Conservation (phyloP, 2,113 vertebrate genomes). For the Lepus europaeus region DNA sequence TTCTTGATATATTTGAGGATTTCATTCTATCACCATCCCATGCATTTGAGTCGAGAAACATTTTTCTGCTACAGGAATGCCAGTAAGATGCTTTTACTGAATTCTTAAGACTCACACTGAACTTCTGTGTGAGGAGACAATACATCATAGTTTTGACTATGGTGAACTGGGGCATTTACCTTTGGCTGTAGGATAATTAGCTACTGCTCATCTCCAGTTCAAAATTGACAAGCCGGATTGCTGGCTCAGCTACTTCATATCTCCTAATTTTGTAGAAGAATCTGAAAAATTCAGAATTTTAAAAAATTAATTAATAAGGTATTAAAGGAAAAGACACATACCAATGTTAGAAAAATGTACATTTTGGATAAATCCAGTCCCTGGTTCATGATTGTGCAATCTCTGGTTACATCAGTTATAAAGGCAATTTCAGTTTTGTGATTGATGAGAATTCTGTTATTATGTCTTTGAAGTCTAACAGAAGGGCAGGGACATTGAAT, state of each 20-base stretch:
- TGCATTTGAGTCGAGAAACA: not conserved
- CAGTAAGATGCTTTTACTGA: not conserved
- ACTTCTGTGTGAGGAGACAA: not conserved
- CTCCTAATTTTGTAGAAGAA: not conserved
- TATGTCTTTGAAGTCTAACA: not conserved
- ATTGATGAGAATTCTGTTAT: slow-evolving; percentile 30
- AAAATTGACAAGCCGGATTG: not conserved
- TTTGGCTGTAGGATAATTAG: not conserved
- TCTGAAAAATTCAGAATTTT: not conserved
- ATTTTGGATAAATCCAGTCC: not conserved
- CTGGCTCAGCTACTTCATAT: not conserved
- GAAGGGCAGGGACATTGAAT: not conserved
- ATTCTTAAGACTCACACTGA: not conserved
- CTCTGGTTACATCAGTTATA: not conserved
- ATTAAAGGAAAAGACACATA: not conserved
- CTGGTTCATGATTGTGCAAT: not conserved
- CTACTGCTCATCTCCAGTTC: not conserved
- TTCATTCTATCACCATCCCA: not conserved
- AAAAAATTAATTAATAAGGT: not conserved
- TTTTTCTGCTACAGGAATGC: not conserved
- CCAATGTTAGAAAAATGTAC: not conserved
- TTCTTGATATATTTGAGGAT: not conserved
- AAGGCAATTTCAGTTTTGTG: not conserved
- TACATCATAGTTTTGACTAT: not conserved
- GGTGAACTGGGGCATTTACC: not conserved